A percentile compares a stretch with the other conserved stretches of the same genome.
Conservation (phyloP, 2,888 invertebrate genomes). For the Pimpla rufipes region DNA sequence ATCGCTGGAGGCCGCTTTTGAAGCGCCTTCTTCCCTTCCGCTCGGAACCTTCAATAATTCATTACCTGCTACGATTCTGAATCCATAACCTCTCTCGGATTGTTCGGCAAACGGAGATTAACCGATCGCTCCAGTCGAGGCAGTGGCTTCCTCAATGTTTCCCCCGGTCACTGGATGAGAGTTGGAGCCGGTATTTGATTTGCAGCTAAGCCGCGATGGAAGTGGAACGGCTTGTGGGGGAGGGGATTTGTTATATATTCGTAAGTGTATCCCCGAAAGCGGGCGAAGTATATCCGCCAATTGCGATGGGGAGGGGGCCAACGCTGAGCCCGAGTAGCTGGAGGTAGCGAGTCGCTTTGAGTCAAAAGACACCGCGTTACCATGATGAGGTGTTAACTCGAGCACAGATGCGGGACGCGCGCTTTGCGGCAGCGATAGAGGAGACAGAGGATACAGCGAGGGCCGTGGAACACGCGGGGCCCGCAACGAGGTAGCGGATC, state of each 20-base stretch:
- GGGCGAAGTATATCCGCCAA: neutral
- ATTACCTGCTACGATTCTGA: conserved; percentile 7
- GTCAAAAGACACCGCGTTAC: neutral
- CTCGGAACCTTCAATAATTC: conserved; percentile 15
- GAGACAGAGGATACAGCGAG: neutral
- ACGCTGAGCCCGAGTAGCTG: neutral
- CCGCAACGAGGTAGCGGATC: conserved; percentile 8
- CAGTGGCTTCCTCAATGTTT: neutral
- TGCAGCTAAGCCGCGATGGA: neutral
- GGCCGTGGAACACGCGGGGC: neutral
- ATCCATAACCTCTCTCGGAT: neutral
- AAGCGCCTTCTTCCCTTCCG: neutral
- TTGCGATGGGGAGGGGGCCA: neutral
- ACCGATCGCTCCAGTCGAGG: neutral
- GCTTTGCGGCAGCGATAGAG: neutral
- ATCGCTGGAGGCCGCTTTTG: conserved; percentile 10
- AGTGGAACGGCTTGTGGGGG: too few relatives aligned
- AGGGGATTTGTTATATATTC: neutral
- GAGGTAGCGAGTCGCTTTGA: neutral
- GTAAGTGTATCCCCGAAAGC: neutral
- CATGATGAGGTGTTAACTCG: conserved; percentile 2
- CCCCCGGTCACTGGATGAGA: neutral
- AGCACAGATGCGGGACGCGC: neutral
- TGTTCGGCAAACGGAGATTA: conserved; percentile 4
- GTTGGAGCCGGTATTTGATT: conserved; percentile 3